Evolutionary conservation across 2,113 vertebrate genomes (phyloP).

Genomic region (Sebastes schlegelii): DNA sequence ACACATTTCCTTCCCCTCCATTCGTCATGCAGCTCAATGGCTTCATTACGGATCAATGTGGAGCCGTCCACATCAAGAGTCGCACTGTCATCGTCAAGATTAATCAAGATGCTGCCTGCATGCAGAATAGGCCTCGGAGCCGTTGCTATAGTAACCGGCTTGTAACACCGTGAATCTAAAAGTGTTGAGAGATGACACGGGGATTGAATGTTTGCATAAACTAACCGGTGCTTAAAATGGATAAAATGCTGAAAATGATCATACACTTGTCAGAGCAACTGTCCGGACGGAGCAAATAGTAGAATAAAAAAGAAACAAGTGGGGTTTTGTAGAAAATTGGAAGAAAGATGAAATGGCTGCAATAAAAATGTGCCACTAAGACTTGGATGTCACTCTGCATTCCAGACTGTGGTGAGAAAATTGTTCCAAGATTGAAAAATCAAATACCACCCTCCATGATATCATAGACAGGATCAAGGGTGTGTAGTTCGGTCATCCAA

Average conservation of each 20-base stretch:
- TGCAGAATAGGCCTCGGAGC: conserved; percentile 63
- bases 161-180: conserved; percentile 42
- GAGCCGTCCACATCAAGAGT: conserved; percentile 78
- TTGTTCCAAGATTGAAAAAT: conserved; percentile 14
- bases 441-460: background rate
- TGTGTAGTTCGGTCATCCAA: background rate
- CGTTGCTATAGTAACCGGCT: conserved; percentile 66
- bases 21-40: conserved; percentile 81
- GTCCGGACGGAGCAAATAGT: background rate
- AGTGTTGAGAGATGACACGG: conserved; percentile 22
- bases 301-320: background rate
- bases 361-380: conserved; percentile 31
- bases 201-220: conserved; percentile 40
- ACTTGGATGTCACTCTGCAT: background rate
- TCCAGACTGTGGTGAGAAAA: conserved; percentile 46
- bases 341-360: conserved; percentile 7
- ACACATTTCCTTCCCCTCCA: conserved; percentile 76
- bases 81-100: conserved; percentile 81
- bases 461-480: background rate
- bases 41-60: conserved; percentile 84
- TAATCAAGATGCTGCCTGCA: conserved; percentile 83
- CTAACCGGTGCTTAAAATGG: background rate
- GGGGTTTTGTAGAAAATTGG: background rate
- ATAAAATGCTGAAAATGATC: background rate
- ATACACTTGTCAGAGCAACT: background rate